Base-by-base conservation (phyloP, 2,888 invertebrate genomes). In the Laspeyria flexula region DNA sequence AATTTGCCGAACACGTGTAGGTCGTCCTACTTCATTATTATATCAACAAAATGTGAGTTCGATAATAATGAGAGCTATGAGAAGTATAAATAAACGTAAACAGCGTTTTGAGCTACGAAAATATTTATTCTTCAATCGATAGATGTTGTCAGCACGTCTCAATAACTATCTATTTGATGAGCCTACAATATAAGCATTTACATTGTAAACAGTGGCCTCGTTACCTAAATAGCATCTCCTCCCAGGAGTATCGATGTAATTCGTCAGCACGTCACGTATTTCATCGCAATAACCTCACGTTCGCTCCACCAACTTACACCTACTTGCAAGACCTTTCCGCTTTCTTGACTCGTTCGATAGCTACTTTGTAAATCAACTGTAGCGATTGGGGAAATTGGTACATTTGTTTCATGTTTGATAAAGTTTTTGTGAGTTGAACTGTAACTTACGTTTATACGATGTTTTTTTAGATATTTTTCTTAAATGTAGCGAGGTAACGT, bases 231-330 rank as follows among this genome's bases (percentile, higher is more conserved):
- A 75, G 51, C 60, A 42, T 40, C 41, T 43, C 39, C 45, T 68
- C 71, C 64, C 16, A 56, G 70, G 75, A 66, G 54, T 39, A 59
- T 43, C 41, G 55, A 38, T 52, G 42, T 53, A 50, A 56, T 43
- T 49, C 48, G 45, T 29, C 35, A 37, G 56, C 64, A 43, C 46
- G 65, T 71, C 79, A 79, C 77, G 79, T 79, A 66, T 60, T 40
- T 45, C 43, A 55, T 56, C 53, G 65, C 75, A 75, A 79, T 77
- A 71, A 67, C 71, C 71, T 82, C 83, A 85, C 85, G 82, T 83
- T 73, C 65, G 48, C 15, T 18, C 13, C 39, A 41, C 34, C 37
- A 16, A 43, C 42, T 38, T 10, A 66, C 69, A 65, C 64, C 61
- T 58, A 65, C 75, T 67, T 68, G 73, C 69, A 66, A 71, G 71